Percentiles rank a stretch among this genome's conserved stretches.
Evolutionary conservation across 2,797 vertebrate genomes (phyloP).

Genomic region (Petrocephalus sullivani): DNA sequence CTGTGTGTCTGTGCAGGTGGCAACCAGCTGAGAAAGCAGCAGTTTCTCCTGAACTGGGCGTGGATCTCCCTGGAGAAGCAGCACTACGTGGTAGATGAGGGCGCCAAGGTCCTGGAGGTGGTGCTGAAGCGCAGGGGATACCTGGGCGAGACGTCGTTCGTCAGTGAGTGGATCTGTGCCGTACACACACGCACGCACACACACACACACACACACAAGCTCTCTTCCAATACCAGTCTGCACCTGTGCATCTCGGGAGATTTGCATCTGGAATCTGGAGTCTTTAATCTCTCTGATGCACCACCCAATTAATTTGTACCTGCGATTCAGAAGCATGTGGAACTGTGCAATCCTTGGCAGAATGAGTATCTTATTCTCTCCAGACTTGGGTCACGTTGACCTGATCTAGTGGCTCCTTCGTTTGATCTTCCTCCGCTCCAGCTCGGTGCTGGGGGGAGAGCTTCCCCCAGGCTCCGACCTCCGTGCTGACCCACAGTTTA

Average conservation of each 20-base stretch:
- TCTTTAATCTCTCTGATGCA: background rate
- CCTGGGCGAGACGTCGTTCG: slow-evolving; percentile 88
- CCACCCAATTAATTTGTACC: background rate
- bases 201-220: background rate
- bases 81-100: slow-evolving; percentile 81
- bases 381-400: slow-evolving; percentile 1
- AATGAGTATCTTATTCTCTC: background rate
- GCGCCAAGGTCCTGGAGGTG: slow-evolving; percentile 76
- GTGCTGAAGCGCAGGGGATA: slow-evolving; percentile 81
- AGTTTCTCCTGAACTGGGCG: slow-evolving; percentile 82
- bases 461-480: background rate
- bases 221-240: background rate
- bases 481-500: background rate
- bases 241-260: background rate
- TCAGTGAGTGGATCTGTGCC: slow-evolving; percentile 68
- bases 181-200: slow-evolving; percentile 2
- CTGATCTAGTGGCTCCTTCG: background rate
- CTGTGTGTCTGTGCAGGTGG: slow-evolving; percentile 62
- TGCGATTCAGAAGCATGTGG: background rate
- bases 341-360: background rate
- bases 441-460: background rate
- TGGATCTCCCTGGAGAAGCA: slow-evolving; percentile 90
- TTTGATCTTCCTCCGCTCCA: slow-evolving; percentile 13
- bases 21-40: slow-evolving; percentile 79
- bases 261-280: background rate